phyloP scores from a whole-genome alignment of 2,797 vertebrate species.

The Rhinophrynus dorsalis region DNA sequence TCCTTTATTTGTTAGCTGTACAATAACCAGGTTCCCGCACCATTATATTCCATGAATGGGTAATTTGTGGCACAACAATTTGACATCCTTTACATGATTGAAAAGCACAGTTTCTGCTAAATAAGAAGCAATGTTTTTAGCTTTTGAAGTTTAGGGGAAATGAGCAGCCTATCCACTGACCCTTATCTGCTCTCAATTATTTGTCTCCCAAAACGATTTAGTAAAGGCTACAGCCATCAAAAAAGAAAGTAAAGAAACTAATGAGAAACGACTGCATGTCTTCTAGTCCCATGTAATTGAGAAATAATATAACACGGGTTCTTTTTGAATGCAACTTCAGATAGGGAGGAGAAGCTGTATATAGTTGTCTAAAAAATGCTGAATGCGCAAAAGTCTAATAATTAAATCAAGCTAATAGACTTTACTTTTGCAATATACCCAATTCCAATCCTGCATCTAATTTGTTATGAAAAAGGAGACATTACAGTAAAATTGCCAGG shows the following conservation, averaged over 20 bases:
- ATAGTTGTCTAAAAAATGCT: conserved; percentile 48
- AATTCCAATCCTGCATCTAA: too few relatives aligned
- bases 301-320: not conserved
- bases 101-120: too few relatives aligned
- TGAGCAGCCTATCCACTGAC: not conserved
- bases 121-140: not conserved
- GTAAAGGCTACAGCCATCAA: not conserved
- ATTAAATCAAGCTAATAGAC: too few relatives aligned
- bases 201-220: not conserved
- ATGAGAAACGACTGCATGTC: too few relatives aligned
- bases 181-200: fast-evolving
- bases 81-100: too few relatives aligned
- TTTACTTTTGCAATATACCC: too few relatives aligned
- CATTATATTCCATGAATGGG: too few relatives aligned
- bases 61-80: too few relatives aligned
- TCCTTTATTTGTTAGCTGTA: too few relatives aligned
- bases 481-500: too few relatives aligned
- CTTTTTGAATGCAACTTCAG: conserved; percentile 7
- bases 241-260: not conserved
- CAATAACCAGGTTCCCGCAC: too few relatives aligned
- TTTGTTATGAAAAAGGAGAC: too few relatives aligned
- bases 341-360: not conserved
- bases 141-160: not conserved
- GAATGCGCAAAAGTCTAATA: conserved; percentile 45
- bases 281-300: not conserved